phyloP scores from a whole-genome alignment of 2,888 invertebrate genomes.

The Exocentrus adspersus region DNA sequence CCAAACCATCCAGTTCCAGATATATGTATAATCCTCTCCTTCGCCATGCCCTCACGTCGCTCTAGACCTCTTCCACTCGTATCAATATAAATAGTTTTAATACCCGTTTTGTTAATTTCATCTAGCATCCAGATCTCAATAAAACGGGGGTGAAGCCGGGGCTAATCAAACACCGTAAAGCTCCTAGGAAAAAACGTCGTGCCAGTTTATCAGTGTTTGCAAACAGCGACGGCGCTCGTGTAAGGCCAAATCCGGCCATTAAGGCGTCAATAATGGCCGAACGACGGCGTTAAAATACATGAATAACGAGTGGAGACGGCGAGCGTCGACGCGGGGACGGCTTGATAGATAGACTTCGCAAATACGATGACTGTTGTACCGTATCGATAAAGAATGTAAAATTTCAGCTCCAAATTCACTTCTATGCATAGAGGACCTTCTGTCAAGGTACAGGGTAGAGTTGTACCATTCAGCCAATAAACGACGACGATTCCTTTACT shows the following conservation, averaged over 20 bases:
- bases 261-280: slow-evolving; percentile 64
- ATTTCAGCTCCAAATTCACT: no score
- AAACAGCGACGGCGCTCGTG: slow-evolving; percentile 62
- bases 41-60: slow-evolving; percentile 19
- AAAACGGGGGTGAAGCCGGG: slow-evolving; percentile 46
- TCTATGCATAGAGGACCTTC: no score
- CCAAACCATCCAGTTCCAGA: slow-evolving; percentile 8
- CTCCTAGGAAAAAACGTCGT: slow-evolving; percentile 48
- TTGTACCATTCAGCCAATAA: no score
- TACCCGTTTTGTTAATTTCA: slow-evolving; percentile 22
- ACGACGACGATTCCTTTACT: no score
- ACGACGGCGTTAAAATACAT: slow-evolving; percentile 64
- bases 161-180: slow-evolving; percentile 57
- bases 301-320: slow-evolving; percentile 59
- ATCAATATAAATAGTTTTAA: slow-evolving; percentile 26
- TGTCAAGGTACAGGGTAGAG: no score
- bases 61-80: slow-evolving; percentile 11
- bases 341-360: slow-evolving; percentile 56
- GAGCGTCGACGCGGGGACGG: slow-evolving; percentile 54
- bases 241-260: slow-evolving; percentile 64
- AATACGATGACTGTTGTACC: slow-evolving; percentile 21
- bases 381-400: slow-evolving; percentile 2
- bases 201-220: slow-evolving; percentile 64
- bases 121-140: slow-evolving; percentile 12
- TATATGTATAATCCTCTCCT: slow-evolving; percentile 12